A percentile compares a stretch with the other conserved stretches of the same genome.
Evolutionary conservation across 2,888 invertebrate genomes (phyloP).

Genomic region (Bhutanitis thaidina): DNA sequence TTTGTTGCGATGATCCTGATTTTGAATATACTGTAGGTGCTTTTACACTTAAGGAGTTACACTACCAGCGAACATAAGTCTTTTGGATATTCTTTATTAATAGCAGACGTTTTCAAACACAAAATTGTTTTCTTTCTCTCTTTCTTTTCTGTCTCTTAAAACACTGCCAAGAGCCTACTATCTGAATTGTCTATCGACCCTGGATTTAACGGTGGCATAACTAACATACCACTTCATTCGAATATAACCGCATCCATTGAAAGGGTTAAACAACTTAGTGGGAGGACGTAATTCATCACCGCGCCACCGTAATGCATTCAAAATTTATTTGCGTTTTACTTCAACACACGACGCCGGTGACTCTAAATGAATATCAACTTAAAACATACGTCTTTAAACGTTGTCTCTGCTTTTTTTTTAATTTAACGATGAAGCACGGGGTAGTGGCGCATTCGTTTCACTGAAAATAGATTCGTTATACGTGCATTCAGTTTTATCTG

Average conservation of each 20-base stretch:
- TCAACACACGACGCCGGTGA: constrained; percentile 45
- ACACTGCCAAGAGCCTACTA: too few relatives aligned
- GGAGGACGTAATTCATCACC: constrained; percentile 67
- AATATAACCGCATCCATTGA: constrained; percentile 32
- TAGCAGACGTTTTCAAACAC: too few relatives aligned
- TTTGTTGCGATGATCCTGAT: too few relatives aligned
- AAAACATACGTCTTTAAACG: constrained; percentile 44
- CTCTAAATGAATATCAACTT: constrained; percentile 50
- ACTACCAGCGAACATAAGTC: too few relatives aligned
- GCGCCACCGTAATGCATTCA: constrained; percentile 59
- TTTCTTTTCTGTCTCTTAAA: too few relatives aligned
- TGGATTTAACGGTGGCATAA: constrained; percentile 1
- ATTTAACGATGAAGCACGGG: constrained; percentile 33
- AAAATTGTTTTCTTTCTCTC: too few relatives aligned
- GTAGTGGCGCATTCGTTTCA: constrained; percentile 43
- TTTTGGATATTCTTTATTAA: too few relatives aligned
- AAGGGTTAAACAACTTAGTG: constrained; percentile 49
- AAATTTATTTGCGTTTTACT: constrained; percentile 73
- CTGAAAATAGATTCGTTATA: constrained; percentile 42
- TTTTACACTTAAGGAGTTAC: too few relatives aligned
- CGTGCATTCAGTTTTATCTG: constrained; percentile 14
- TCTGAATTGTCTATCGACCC: background rate
- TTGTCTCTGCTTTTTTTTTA: constrained; percentile 35
- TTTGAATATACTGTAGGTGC: too few relatives aligned
- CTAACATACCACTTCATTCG: constrained; percentile 10